phyloP scores from a whole-genome alignment of 2,888 invertebrate genomes.

The Dugesia japonica region DNA sequence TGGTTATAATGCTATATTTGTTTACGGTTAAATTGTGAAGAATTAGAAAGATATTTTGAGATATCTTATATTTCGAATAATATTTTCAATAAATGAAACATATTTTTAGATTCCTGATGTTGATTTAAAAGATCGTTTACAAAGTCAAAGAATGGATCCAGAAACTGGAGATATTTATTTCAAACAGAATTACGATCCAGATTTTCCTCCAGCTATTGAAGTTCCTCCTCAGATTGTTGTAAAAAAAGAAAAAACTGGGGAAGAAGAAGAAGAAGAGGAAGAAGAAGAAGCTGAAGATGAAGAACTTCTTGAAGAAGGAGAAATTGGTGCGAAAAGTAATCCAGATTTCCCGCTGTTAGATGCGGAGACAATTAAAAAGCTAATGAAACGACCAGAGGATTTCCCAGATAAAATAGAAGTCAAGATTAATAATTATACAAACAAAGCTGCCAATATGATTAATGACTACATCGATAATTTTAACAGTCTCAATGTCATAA shows the following conservation, averaged over 20 bases:
- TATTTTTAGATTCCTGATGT: conserved; percentile 45
- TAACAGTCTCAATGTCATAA: conserved; percentile 45
- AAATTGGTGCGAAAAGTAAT: conserved; percentile 8
- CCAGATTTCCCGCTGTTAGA: conserved; percentile 38
- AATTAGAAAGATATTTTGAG: too few species aligned
- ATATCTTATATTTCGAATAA: too few species aligned
- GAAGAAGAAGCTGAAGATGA: conserved; percentile 40
- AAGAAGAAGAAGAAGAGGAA: conserved; percentile 41
- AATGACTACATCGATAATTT: conserved; percentile 48
- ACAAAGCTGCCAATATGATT: conserved; percentile 42
- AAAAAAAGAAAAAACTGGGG: conserved; percentile 36
- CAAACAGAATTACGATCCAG: conserved; percentile 44
- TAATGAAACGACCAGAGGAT: conserved; percentile 45
- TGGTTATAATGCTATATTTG: too few species aligned
- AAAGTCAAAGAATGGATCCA: conserved; percentile 44
- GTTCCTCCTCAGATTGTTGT: neutral
- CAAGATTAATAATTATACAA: conserved; percentile 42
- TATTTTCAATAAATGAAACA: too few species aligned
- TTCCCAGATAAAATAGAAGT: conserved; percentile 40
- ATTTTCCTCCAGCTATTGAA: conserved; percentile 37
- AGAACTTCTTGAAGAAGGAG: conserved; percentile 39
- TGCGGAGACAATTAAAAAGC: conserved; percentile 42
- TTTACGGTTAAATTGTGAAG: too few species aligned
- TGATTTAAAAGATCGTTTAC: conserved; percentile 42
- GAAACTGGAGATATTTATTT: conserved; percentile 43